Evolutionary conservation across 2,888 invertebrate species (phyloP).

Genomic region (Metellina segmentata): DNA sequence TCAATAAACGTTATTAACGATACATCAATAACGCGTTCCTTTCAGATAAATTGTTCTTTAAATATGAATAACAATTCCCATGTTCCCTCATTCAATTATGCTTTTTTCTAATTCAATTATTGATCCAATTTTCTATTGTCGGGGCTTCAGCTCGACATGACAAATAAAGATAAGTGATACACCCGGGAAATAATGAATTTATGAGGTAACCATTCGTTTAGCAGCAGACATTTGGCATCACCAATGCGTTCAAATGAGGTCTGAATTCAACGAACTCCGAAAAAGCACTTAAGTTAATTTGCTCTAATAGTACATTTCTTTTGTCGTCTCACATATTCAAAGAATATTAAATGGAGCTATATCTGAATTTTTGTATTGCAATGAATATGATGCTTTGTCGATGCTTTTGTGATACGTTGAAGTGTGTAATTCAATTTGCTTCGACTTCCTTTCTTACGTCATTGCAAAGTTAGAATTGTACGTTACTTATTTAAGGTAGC

Average conservation of each 20-base stretch:
- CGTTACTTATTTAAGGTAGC: no score
- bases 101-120: not conserved
- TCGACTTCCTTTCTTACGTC: no score
- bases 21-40: not conserved
- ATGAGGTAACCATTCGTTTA: not conserved
- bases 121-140: not conserved
- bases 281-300: not conserved
- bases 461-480: no score
- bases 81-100: not conserved
- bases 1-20: not conserved
- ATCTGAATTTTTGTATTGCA: not conserved
- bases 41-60: not conserved
- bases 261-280: not conserved
- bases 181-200: not conserved
- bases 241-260: no score
- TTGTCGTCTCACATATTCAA: no score
- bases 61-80: not conserved
- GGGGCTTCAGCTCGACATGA: not conserved
- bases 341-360: no score
- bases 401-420: not conserved
- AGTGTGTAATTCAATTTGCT: not conserved
- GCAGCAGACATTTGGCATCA: no score
- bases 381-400: not conserved
- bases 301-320: not conserved
- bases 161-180: not conserved